These are phyloP conservation scores for Agelas oroides DNA, from an alignment of 37 sponge, comb jelly and placozoan species.

Conservation along the genomic window DNA sequence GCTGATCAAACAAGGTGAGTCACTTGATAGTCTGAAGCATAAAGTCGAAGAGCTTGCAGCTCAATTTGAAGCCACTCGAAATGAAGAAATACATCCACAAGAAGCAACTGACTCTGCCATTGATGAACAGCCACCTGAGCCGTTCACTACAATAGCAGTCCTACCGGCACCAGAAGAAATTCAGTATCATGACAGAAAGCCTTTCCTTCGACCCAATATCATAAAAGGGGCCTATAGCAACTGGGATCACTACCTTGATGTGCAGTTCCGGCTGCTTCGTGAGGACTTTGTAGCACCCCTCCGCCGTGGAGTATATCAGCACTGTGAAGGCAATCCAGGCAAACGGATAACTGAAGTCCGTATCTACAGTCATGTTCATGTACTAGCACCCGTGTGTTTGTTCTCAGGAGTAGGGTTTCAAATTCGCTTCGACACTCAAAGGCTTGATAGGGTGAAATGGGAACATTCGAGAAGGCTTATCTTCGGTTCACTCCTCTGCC, in stretches of 20 bases:
- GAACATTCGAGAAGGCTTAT: slow-evolving; percentile 82
- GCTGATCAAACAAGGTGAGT: not conserved
- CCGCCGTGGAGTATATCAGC: slow-evolving; percentile 64
- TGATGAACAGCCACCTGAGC: slow-evolving; percentile 27
- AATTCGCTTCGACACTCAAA: slow-evolving; percentile 59
- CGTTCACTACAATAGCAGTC: slow-evolving; percentile 30
- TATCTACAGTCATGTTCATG: slow-evolving; percentile 58
- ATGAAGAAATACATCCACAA: not conserved
- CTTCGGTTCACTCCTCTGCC: slow-evolving; percentile 87
- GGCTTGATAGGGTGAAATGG: slow-evolving; percentile 71
- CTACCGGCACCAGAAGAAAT: slow-evolving; percentile 53
- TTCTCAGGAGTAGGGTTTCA: slow-evolving; percentile 66
- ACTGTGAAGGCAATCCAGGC: not conserved
- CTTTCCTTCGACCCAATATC: slow-evolving; percentile 60
- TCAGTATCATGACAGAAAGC: not conserved
- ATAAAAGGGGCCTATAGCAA: slow-evolving; percentile 51
- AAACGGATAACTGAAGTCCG: slow-evolving; percentile 40
- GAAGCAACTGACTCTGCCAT: not conserved
- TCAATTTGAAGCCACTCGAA: not conserved
- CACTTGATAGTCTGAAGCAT: not conserved
- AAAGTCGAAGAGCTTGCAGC: slow-evolving; percentile 10
- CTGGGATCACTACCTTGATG: slow-evolving; percentile 82
- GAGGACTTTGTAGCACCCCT: slow-evolving; percentile 91
- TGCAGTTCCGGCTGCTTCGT: slow-evolving; percentile 84
- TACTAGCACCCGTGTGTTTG: slow-evolving; percentile 72